phyloP scores from a whole-genome alignment of 1,140 invertebrate genomes.

The Colletes latitarsis region DNA sequence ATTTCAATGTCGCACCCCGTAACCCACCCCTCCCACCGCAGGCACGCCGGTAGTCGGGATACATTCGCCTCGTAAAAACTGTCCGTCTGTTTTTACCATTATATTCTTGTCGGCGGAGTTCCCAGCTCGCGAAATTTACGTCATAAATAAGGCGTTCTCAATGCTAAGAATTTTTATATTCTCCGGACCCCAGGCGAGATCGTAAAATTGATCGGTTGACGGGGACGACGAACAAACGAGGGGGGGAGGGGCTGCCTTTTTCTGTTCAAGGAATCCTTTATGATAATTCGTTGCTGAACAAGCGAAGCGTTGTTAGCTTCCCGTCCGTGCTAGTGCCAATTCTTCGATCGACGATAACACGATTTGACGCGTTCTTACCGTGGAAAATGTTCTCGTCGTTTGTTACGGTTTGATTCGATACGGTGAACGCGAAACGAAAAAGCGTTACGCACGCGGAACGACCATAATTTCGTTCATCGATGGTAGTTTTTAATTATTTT shows the following conservation, averaged over 20 bases:
- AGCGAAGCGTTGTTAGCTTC: neutral
- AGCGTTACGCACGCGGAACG: too few relatives aligned
- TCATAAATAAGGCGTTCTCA: constrained; percentile 32
- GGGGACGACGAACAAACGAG: neutral
- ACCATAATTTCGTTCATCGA: too few relatives aligned
- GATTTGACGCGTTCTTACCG: too few relatives aligned
- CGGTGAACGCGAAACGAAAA: too few relatives aligned
- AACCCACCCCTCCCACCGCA: neutral
- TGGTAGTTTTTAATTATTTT: too few relatives aligned
- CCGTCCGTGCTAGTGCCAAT: neutral
- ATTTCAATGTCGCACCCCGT: constrained; percentile 24
- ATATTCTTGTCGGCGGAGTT: constrained; percentile 4
- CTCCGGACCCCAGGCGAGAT: neutral
- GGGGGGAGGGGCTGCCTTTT: neutral
- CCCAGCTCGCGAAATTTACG: constrained; percentile 17
- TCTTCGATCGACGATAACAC: neutral
- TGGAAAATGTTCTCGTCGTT: too few relatives aligned
- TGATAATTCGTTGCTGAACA: constrained; percentile 2
- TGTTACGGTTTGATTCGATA: too few relatives aligned
- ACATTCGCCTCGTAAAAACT: constrained; percentile 14
- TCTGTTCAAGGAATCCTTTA: constrained; percentile 1
- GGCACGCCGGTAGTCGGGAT: neutral
- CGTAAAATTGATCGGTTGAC: constrained; percentile 31
- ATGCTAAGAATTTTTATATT: constrained; percentile 31
- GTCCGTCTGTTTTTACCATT: constrained; percentile 34